Percentiles rank a stretch among this genome's conserved stretches.
Conservation (phyloP, 2,888 invertebrate species). For the Nasonia oneida region DNA sequence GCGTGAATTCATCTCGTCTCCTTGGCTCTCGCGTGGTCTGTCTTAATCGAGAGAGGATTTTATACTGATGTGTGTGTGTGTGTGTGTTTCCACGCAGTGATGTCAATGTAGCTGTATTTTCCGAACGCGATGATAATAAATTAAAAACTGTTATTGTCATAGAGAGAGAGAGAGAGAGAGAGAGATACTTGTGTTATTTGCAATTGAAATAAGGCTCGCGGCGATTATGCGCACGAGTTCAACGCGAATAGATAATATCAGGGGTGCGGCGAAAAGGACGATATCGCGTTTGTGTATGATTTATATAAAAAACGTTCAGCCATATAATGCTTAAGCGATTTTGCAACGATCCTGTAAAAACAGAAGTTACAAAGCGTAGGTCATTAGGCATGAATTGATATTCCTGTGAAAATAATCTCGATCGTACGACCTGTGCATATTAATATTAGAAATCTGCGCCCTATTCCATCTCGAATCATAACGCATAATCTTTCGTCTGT, state of each 20-base stretch:
- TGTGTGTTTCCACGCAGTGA: neutral
- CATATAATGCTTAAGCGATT: neutral
- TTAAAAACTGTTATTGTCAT: neutral
- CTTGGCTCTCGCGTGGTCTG: too few species aligned
- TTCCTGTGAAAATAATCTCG: neutral
- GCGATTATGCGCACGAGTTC: neutral
- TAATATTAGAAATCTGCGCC: neutral
- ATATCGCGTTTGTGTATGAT: neutral
- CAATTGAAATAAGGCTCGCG: constrained; percentile 1
- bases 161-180: neutral
- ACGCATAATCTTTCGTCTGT: neutral
- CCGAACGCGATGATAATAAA: neutral
- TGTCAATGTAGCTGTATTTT: neutral
- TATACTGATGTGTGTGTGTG: too few species aligned
- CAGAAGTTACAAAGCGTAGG: neutral
- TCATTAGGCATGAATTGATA: neutral
- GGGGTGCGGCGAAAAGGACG: neutral
- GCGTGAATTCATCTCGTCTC: too few species aligned
- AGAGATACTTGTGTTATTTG: neutral
- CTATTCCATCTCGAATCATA: neutral
- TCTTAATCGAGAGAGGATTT: too few species aligned
- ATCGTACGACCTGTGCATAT: neutral
- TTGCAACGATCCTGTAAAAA: neutral
- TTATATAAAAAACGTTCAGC: neutral
- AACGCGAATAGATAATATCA: neutral